Evolutionary conservation across 2,113 vertebrate genomes (phyloP).

Genomic region (Carassius carassius): DNA sequence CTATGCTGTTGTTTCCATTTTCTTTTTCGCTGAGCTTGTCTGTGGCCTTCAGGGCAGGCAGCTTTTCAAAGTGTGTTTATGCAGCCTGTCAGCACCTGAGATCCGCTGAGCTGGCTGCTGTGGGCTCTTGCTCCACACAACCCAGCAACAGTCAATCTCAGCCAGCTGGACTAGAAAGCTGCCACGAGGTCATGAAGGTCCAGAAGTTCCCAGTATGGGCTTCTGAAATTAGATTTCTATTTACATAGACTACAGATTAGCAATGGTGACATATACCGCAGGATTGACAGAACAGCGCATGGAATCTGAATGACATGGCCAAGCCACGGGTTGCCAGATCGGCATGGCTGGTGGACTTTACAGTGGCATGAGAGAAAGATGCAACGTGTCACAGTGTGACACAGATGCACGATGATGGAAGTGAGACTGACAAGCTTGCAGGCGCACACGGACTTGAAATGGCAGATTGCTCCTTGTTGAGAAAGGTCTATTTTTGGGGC

Average conservation of each 20-base stretch:
- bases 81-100: constrained; percentile 68
- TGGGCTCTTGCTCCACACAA: background rate
- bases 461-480: constrained; percentile 50
- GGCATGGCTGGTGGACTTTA: constrained; percentile 30
- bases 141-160: background rate
- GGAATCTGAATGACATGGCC: background rate
- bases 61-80: constrained; percentile 60
- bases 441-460: constrained; percentile 46
- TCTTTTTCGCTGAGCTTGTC: constrained; percentile 41
- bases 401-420: constrained; percentile 54
- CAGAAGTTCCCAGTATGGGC: constrained; percentile 34
- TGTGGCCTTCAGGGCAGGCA: constrained; percentile 56
- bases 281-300: no score
- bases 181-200: constrained; percentile 34
- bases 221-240: constrained; percentile 55
- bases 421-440: constrained; percentile 41
- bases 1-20: constrained; percentile 12
- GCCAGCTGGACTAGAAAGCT: constrained; percentile 58
- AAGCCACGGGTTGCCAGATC: background rate
- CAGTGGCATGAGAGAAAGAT: constrained; percentile 35
- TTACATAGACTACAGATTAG: constrained; percentile 51
- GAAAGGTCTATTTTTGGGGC: constrained; percentile 53
- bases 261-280: background rate
- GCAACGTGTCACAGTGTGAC: constrained; percentile 37
- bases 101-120: constrained; percentile 49